Evolutionary conservation across 1,140 invertebrate species (phyloP).

Genomic region (Laupala kohalensis): DNA sequence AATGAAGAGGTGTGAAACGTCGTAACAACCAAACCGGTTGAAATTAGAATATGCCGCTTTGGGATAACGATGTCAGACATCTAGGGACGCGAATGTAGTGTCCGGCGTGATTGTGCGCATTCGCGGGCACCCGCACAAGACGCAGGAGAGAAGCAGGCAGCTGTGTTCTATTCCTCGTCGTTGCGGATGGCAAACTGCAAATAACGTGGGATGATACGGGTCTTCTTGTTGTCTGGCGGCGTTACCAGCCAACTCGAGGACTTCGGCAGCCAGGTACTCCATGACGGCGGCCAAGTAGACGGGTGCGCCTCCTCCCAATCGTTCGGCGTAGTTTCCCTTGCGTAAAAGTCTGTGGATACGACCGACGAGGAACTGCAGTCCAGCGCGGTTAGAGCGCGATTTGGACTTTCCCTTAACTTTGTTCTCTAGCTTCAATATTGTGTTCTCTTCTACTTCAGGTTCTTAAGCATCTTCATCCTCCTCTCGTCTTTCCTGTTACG

Average conservation of each 20-base stretch:
- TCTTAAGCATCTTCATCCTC: no score
- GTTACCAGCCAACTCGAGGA: slow-evolving; percentile 38
- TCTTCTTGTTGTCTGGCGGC: slow-evolving; percentile 35
- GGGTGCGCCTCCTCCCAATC: slow-evolving; percentile 45
- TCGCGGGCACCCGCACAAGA: no score
- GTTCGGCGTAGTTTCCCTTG: slow-evolving; percentile 47
- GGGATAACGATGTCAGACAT: no score
- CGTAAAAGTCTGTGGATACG: slow-evolving; percentile 45
- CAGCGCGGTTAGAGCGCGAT: slow-evolving; percentile 44
- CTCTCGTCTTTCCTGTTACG: no score
- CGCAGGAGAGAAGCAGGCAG: no score
- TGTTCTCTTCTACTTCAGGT: no score
- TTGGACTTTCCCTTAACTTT: slow-evolving; percentile 40
- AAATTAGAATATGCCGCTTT: no score
- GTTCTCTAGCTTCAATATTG: no score
- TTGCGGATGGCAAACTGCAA: slow-evolving; percentile 62
- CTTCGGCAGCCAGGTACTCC: slow-evolving; percentile 46
- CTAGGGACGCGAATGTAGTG: no score
- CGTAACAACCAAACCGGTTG: no score
- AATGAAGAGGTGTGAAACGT: no score
- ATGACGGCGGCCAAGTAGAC: slow-evolving; percentile 49
- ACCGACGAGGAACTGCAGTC: slow-evolving; percentile 51
- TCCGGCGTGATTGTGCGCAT: no score
- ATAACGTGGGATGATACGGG: slow-evolving; percentile 60
- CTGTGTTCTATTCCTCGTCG: slow-evolving; percentile 70